Percentiles rank a stretch among this genome's conserved stretches.
Evolutionary conservation across 2,113 vertebrate species (phyloP).

Genomic region (Nasalis larvatus): DNA sequence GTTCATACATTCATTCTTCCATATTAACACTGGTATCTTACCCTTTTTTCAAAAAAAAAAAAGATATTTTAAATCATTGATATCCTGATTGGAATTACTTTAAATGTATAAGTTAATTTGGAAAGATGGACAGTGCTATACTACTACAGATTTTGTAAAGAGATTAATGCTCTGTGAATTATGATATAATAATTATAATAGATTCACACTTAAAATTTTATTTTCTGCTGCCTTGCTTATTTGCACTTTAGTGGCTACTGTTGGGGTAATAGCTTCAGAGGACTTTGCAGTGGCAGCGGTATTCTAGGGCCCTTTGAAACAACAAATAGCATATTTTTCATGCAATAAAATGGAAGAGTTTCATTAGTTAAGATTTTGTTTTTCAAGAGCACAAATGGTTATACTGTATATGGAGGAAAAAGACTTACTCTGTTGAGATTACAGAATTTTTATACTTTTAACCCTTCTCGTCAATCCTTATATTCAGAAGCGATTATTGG

Average conservation of each 20-base stretch:
- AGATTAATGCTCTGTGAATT: background rate
- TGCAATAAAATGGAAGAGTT: slow-evolving; percentile 8
- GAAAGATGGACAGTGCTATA: background rate
- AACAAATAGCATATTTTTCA: background rate
- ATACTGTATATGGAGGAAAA: background rate
- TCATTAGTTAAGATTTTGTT: slow-evolving; percentile 14
- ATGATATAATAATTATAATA: background rate
- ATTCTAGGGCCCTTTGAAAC: background rate
- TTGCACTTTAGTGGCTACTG: background rate
- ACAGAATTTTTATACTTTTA: background rate
- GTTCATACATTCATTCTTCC: background rate
- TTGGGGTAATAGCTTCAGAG: background rate
- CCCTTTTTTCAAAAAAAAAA: background rate
- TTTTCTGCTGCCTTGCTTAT: background rate
- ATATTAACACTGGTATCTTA: background rate
- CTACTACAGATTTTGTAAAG: slow-evolving; percentile 1
- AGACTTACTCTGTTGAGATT: slow-evolving; percentile 17
- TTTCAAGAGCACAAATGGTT: slow-evolving; percentile 12
- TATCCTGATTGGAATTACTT: background rate
- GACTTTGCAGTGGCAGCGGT: background rate
- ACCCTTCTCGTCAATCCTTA: slow-evolving; percentile 27
- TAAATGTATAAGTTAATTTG: background rate
- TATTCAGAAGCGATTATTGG: slow-evolving; percentile 90
- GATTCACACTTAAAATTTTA: slow-evolving; percentile 37
- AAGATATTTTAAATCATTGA: background rate